phyloP scores from a whole-genome alignment of 2,113 vertebrate genomes.

The Phodopus roborovskii region DNA sequence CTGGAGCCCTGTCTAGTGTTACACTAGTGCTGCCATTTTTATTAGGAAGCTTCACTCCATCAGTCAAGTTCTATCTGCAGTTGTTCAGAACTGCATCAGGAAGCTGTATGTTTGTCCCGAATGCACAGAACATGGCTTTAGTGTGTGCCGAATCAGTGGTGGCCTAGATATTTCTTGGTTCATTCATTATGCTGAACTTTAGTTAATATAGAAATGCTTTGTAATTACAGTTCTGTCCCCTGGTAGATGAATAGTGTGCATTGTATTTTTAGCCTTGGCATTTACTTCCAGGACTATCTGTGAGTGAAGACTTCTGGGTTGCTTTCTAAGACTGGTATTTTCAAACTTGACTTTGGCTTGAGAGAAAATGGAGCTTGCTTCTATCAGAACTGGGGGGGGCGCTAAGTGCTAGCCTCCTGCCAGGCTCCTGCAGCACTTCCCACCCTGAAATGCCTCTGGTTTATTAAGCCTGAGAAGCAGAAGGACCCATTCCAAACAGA shows the following conservation, averaged over 20 bases:
- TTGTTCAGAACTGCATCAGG: conserved; percentile 87
- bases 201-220: conserved; percentile 80
- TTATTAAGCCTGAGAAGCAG: neutral
- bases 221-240: conserved; percentile 73
- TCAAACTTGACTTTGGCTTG: neutral
- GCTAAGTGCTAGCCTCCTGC: neutral
- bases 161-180: conserved; percentile 73
- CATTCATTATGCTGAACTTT: conserved; percentile 82
- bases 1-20: conserved; percentile 80
- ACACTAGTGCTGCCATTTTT: conserved; percentile 87
- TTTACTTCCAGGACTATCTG: neutral
- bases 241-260: conserved; percentile 74
- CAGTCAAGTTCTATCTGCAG: conserved; percentile 88
- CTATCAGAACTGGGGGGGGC: no score
- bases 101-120: conserved; percentile 85
- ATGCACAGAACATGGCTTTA: conserved; percentile 90
- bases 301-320: neutral
- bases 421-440: neutral
- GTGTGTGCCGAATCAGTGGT: conserved; percentile 83
- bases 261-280: conserved; percentile 69
- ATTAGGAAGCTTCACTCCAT: conserved; percentile 89
- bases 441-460: neutral
- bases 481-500: neutral
- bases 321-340: neutral
- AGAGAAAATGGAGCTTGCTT: neutral